These are phyloP conservation scores for Lampropteryx suffumata DNA, from an alignment of 2,888 invertebrate species.

Conservation along the genomic window DNA sequence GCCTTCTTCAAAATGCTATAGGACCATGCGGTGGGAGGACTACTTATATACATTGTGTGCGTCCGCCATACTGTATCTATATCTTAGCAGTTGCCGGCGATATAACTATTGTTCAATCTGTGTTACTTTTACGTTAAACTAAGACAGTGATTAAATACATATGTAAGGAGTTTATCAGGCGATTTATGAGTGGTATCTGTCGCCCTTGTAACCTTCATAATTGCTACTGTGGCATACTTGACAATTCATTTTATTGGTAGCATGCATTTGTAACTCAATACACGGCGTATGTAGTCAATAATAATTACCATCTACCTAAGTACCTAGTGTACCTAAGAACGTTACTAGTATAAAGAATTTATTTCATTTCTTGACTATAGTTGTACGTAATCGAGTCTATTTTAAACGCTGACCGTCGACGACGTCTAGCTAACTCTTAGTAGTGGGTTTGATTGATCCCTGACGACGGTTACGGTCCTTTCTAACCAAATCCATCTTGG, in stretches of 20 bases:
- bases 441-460: no score
- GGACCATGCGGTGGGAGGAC: no score
- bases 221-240: constrained; percentile 38
- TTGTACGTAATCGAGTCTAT: not conserved
- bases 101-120: no score
- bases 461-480: no score
- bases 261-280: constrained; percentile 36
- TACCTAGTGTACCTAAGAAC: not conserved
- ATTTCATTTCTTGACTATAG: not conserved
- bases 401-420: constrained; percentile 4
- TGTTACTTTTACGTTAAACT: not conserved
- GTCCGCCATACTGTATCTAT: no score
- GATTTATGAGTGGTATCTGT: constrained; percentile 18
- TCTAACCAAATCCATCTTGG: no score
- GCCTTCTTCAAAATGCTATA: no score
- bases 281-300: constrained; percentile 17
- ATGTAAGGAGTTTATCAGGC: constrained; percentile 23
- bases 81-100: no score
- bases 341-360: constrained; percentile 2
- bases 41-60: no score
- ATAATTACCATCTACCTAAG: constrained; percentile 15
- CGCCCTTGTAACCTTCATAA: constrained; percentile 41
- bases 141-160: constrained; percentile 1
- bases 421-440: no score
- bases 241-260: constrained; percentile 49